A percentile compares a stretch with the other conserved stretches of the same genome.
Evolutionary conservation across 2,113 vertebrate genomes (phyloP).

Genomic region (Sinocyclocheilus maitianheensis): DNA sequence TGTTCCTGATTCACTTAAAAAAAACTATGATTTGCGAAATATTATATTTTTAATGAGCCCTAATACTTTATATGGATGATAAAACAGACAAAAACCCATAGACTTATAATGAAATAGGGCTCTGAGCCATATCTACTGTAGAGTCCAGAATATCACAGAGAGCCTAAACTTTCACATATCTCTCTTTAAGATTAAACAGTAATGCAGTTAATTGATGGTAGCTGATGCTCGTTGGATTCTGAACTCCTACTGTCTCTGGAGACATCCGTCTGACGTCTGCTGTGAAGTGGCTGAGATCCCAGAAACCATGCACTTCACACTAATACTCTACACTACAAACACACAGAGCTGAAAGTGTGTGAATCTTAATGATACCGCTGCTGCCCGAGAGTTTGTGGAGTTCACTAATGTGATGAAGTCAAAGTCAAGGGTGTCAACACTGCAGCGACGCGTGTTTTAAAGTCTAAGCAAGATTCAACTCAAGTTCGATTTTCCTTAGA

Average conservation of each 20-base stretch:
- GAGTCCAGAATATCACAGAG: background rate
- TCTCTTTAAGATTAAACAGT: background rate
- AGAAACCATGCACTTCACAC: constrained; percentile 44
- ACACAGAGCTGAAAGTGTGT: constrained; percentile 30
- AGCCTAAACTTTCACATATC: background rate
- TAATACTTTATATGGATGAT: background rate
- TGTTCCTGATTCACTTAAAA: background rate
- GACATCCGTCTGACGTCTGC: constrained; percentile 33
- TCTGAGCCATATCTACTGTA: background rate
- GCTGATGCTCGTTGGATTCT: constrained; percentile 23
- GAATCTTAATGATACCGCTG: constrained; percentile 38
- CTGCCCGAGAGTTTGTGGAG: constrained; percentile 16
- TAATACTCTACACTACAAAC: constrained; percentile 26
- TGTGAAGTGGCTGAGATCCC: constrained; percentile 47
- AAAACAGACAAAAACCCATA: background rate
- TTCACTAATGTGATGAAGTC: constrained; percentile 24
- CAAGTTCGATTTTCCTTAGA: background rate
- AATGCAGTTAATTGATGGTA: background rate
- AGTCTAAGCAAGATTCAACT: background rate
- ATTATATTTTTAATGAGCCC: too few species aligned
- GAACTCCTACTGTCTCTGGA: constrained; percentile 28
- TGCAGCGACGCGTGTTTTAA: background rate
- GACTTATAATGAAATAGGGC: background rate
- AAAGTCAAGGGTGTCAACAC: constrained; percentile 22
- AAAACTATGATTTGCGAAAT: too few species aligned